Conservation (phyloP, 2,113 vertebrate genomes). For the Neodon shergylaensis region DNA sequence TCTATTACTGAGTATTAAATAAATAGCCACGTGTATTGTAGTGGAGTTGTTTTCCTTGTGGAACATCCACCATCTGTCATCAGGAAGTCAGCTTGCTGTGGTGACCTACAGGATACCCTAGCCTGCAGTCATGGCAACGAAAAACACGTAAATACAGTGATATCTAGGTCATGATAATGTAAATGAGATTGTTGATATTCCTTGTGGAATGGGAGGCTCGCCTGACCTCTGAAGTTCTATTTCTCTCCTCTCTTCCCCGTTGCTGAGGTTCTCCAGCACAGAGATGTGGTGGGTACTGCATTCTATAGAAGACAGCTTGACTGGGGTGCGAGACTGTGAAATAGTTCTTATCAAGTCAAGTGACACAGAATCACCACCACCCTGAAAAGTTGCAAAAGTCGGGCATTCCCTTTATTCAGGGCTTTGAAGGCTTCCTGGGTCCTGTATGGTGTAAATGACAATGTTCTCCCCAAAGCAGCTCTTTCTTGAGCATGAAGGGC, state of each 20-base stretch:
- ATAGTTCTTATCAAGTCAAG: background rate
- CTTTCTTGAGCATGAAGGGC: background rate
- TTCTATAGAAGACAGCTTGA: background rate
- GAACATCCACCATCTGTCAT: background rate
- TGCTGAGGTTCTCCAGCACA: background rate
- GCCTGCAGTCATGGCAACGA: background rate
- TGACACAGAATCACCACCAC: background rate
- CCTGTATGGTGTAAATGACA: background rate
- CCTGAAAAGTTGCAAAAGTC: background rate
- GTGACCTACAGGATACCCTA: background rate
- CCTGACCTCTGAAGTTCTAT: background rate
- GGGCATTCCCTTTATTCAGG: background rate
- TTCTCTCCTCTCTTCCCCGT: accelerated
- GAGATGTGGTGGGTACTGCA: too few species aligned
- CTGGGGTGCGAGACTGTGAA: background rate
- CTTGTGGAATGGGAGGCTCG: background rate
- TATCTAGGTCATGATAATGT: too few species aligned
- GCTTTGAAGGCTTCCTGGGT: background rate
- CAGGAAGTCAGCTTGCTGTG: background rate
- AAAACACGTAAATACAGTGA: background rate
- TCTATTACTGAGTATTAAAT: background rate
- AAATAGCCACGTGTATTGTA: background rate
- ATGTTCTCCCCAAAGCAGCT: background rate
- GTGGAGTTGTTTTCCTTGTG: background rate
- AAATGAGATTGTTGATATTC: background rate